These are phyloP conservation scores for Tinea pellionella DNA, from an alignment of 2,888 invertebrate genomes.

Conservation along the genomic window DNA sequence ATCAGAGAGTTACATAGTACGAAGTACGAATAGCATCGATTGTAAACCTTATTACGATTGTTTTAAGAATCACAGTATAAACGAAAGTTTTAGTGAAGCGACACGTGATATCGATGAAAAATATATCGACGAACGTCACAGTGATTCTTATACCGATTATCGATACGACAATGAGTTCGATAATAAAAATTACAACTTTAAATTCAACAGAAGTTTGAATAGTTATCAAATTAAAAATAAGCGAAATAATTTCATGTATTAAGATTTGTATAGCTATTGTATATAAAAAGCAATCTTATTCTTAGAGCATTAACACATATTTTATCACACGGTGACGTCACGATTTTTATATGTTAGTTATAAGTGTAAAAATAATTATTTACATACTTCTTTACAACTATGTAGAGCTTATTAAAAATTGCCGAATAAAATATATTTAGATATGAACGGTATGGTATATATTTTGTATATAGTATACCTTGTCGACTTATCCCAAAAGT, in stretches of 20 bases:
- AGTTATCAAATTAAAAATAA: slow-evolving; percentile 52
- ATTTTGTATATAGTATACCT: too few relatives aligned
- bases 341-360: too few relatives aligned
- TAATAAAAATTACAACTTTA: slow-evolving; percentile 41
- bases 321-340: too few relatives aligned
- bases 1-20: slow-evolving; percentile 42
- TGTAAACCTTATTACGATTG: slow-evolving; percentile 61
- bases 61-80: slow-evolving; percentile 28
- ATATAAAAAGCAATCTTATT: too few relatives aligned
- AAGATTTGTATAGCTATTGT: too few relatives aligned
- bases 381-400: too few relatives aligned
- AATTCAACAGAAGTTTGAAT: slow-evolving; percentile 55
- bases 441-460: too few relatives aligned
- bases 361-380: too few relatives aligned
- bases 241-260: slow-evolving; percentile 24
- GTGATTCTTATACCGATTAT: slow-evolving; percentile 45
- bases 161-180: slow-evolving; percentile 38
- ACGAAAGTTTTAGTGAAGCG: neutral
- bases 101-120: neutral
- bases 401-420: too few relatives aligned
- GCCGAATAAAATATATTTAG: too few relatives aligned
- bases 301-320: too few relatives aligned
- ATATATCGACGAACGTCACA: slow-evolving; percentile 25
- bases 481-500: too few relatives aligned
- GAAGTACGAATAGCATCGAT: slow-evolving; percentile 54